These are phyloP conservation scores for Habroteleia sp. DNA, from an alignment of 2,888 invertebrate genomes.

Conservation along the genomic window DNA sequence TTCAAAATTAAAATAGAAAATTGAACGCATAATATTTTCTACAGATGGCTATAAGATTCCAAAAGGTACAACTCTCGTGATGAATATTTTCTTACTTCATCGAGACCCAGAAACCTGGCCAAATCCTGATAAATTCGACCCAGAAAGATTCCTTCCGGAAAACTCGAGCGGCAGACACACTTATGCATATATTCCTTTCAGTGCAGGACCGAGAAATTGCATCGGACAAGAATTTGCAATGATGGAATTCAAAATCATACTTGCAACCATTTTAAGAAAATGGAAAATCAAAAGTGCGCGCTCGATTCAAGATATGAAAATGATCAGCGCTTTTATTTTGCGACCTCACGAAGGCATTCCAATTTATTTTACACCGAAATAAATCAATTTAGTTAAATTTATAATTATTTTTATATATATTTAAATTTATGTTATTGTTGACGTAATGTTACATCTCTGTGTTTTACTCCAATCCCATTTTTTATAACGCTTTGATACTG, in stretches of 20 bases:
- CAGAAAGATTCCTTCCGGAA: slow-evolving; percentile 80
- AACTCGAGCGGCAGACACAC: slow-evolving; percentile 72
- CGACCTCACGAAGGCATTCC: slow-evolving; percentile 66
- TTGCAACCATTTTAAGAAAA: slow-evolving; percentile 68
- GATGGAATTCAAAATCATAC: slow-evolving; percentile 69
- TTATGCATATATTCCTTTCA: slow-evolving; percentile 75
- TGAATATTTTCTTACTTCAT: slow-evolving; percentile 81
- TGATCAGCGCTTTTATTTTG: slow-evolving; percentile 63
- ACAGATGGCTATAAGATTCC: slow-evolving; percentile 79
- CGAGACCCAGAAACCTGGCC: slow-evolving; percentile 81
- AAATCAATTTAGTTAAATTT: slow-evolving; percentile 6
- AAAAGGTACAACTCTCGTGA: slow-evolving; percentile 77
- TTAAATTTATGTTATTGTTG: no score
- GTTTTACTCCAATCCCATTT: no score
- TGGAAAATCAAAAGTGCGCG: slow-evolving; percentile 70
- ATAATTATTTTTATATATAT: not conserved
- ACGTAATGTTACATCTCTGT: no score
- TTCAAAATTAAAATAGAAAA: not conserved
- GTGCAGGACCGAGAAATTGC: slow-evolving; percentile 76
- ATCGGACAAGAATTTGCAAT: slow-evolving; percentile 73
- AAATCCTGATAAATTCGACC: slow-evolving; percentile 81
- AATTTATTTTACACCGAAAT: slow-evolving; percentile 54
- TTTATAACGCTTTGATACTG: no score
- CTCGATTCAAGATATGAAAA: slow-evolving; percentile 64
- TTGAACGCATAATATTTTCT: not conserved